These are phyloP conservation scores for Mystacornis crossleyi DNA, from an alignment of 2,113 vertebrate species.

Conservation along the genomic window DNA sequence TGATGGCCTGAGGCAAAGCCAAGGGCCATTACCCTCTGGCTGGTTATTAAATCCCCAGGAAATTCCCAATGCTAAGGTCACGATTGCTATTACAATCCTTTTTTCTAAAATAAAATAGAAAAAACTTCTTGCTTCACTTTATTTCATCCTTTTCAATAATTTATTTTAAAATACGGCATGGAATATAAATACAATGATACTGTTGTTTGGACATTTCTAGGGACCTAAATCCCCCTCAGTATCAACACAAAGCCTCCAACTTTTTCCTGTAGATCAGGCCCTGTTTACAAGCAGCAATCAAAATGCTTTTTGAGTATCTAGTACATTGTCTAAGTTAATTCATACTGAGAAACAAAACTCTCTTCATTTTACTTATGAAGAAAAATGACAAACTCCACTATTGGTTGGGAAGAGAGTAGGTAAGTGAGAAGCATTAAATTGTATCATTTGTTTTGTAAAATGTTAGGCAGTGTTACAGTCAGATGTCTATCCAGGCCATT, in stretches of 20 bases:
- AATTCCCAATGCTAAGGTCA: constrained; percentile 44
- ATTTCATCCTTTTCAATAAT: not conserved
- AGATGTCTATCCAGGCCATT: not conserved
- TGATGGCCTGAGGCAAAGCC: constrained; percentile 61
- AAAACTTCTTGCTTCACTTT: not conserved
- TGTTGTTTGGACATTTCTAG: not conserved
- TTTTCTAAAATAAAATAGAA: not conserved
- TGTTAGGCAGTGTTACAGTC: not conserved
- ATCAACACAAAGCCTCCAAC: not conserved
- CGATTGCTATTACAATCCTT: not conserved
- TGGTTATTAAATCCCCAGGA: constrained; percentile 65
- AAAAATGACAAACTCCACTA: not conserved
- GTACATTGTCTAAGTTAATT: not conserved
- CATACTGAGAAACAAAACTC: not conserved
- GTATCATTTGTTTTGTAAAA: not conserved
- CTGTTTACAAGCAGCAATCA: not conserved
- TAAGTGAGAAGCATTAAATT: not conserved
- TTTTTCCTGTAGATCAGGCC: not conserved
- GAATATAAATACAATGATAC: not conserved
- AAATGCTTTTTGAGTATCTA: not conserved
- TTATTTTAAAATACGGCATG: not conserved
- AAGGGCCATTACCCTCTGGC: constrained; percentile 61
- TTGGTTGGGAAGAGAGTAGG: not conserved
- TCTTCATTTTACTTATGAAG: not conserved
- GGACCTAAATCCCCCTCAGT: not conserved